Evolutionary conservation across 2,113 vertebrate species (phyloP).

Genomic region (Onychorhynchus coronatus): DNA sequence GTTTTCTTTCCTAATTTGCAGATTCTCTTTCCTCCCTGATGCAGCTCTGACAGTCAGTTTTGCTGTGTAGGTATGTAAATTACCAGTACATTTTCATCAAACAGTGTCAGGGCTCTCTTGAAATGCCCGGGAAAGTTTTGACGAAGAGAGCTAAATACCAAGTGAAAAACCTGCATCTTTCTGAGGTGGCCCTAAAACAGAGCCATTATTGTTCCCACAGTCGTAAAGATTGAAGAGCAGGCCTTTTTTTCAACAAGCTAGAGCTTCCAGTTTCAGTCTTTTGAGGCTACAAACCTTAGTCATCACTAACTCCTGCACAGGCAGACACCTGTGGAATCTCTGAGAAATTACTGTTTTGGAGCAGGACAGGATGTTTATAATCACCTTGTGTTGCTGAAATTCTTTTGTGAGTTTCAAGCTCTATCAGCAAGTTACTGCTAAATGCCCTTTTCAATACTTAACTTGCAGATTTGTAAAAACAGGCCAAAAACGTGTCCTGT

Average conservation of each 20-base stretch:
- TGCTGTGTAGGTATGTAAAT: neutral
- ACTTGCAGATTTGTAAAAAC: neutral
- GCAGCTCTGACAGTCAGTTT: neutral
- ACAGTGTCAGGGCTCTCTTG: neutral
- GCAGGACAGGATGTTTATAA: neutral
- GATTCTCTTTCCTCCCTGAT: neutral
- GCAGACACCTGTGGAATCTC: neutral
- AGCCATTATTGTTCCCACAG: neutral
- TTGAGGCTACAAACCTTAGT: neutral
- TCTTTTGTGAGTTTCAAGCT: neutral
- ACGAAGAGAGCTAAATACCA: neutral
- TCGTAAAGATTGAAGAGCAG: neutral
- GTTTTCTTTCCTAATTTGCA: neutral
- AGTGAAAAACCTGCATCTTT: neutral
- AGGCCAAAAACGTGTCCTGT: neutral
- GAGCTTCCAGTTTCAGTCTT: neutral
- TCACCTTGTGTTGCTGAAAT: neutral
- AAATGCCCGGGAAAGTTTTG: neutral
- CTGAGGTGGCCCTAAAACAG: neutral
- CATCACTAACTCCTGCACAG: neutral
- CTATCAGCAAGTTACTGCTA: neutral
- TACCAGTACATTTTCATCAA: neutral
- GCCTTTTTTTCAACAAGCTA: rapidly evolving
- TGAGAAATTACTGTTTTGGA: neutral
- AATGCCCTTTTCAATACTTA: neutral